phyloP scores from a whole-genome alignment of 2,888 invertebrate species.

The Habroteleia sp. region DNA sequence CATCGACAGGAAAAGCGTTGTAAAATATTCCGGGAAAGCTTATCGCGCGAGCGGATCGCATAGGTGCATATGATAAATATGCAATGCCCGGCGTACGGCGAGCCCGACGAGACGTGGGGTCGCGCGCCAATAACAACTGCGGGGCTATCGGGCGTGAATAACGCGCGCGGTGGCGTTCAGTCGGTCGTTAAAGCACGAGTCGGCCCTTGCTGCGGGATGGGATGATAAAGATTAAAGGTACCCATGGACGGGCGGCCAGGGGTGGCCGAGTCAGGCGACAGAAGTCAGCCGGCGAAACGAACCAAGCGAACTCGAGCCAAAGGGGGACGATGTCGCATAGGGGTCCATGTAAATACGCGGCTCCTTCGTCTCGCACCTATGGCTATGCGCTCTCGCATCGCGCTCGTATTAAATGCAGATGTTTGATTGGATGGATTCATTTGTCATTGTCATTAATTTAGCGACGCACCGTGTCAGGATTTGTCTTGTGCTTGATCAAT shows the following conservation, averaged over 20 bases:
- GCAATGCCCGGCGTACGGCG: constrained; percentile 24
- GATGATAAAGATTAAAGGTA: constrained; percentile 81
- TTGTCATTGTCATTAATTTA: constrained; percentile 34
- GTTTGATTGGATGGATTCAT: constrained; percentile 24
- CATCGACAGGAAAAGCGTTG: constrained; percentile 27
- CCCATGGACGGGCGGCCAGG: constrained; percentile 67
- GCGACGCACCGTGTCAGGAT: constrained; percentile 14
- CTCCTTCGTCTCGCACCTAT: constrained; percentile 36
- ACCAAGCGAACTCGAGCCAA: constrained; percentile 70
- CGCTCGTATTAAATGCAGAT: constrained; percentile 43
- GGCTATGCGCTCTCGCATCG: constrained; percentile 2
- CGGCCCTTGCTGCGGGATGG: constrained; percentile 73
- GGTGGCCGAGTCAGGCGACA: constrained; percentile 77
- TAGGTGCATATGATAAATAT: constrained; percentile 57
- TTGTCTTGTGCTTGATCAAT: constrained; percentile 33
- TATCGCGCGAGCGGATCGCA: constrained; percentile 11
- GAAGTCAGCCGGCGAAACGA: constrained; percentile 81
- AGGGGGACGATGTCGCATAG: constrained; percentile 78
- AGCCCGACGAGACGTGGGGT: constrained; percentile 30
- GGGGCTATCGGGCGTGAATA: constrained; percentile 78
- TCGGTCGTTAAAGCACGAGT: constrained; percentile 67
- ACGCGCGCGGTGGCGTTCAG: constrained; percentile 76
- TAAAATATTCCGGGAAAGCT: constrained; percentile 36
- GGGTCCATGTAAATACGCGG: constrained; percentile 75
- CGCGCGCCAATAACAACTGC: constrained; percentile 36